Conservation (phyloP, 2,797 vertebrate genomes). For the Protosalanx chinensis region DNA sequence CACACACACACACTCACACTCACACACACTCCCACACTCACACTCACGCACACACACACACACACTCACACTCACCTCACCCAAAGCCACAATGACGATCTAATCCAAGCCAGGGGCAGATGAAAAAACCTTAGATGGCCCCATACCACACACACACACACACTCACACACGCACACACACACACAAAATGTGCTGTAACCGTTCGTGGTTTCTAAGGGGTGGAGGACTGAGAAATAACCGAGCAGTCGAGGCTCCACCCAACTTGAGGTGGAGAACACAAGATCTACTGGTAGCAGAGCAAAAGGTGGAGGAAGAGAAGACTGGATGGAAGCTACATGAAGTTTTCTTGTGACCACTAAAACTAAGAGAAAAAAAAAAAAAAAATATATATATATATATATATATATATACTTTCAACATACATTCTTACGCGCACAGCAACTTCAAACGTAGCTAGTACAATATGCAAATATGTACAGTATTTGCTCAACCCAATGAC, state of each 20-base stretch:
- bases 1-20: not conserved
- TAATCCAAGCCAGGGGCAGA: too few relatives aligned
- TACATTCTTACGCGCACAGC: too few relatives aligned
- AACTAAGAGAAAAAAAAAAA: too few relatives aligned
- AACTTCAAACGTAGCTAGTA: not conserved
- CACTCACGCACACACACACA: not conserved
- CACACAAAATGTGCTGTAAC: not conserved
- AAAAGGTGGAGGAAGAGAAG: not conserved
- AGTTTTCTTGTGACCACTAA: too few relatives aligned
- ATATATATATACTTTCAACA: too few relatives aligned
- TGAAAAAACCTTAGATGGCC: too few relatives aligned
- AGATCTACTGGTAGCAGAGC: not conserved
- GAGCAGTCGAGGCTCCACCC: not conserved
- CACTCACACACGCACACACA: not conserved
- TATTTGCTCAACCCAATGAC: not conserved
- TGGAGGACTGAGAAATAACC: not conserved
- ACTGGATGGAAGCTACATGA: not conserved
- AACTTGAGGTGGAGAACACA: not conserved
- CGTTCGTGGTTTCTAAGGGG: not conserved
- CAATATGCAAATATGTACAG: not conserved
- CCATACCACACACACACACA: not conserved
- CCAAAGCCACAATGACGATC: too few relatives aligned
- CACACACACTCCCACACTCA: not conserved
- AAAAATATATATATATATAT: too few relatives aligned
- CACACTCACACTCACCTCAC: not conserved